phyloP scores from a whole-genome alignment of 1,140 invertebrate species.

The Elysia chlorotica region DNA sequence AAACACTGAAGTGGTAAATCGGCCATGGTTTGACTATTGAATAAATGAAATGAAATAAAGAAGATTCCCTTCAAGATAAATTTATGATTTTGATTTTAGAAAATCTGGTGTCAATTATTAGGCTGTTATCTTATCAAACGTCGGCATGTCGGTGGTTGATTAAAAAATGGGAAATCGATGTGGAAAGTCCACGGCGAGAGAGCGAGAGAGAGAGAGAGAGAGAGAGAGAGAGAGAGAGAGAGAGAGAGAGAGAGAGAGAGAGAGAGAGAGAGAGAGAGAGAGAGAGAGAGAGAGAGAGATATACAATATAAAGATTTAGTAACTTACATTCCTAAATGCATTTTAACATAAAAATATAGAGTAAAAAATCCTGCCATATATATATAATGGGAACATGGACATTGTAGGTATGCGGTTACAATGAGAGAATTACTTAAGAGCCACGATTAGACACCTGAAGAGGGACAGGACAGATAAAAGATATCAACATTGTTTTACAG shows the following conservation, averaged over 20 bases:
- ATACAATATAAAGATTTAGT: not conserved
- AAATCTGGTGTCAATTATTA: too few species aligned
- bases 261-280: conserved; percentile 8
- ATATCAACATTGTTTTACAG: too few species aligned
- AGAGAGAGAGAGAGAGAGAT: not conserved
- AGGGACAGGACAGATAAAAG: too few species aligned
- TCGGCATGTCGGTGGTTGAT: not conserved
- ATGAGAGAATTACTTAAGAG: too few species aligned
- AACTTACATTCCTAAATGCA: too few species aligned
- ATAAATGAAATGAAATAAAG: not conserved
- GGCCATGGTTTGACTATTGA: not conserved
- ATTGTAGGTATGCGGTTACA: not conserved
- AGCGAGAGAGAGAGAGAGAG: not conserved
- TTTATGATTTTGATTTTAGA: too few species aligned
- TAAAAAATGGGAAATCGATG: too few species aligned
- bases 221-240: not conserved
- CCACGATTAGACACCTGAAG: too few species aligned
- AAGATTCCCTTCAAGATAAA: not conserved
- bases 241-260: conserved; percentile 9
- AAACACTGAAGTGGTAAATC: too few species aligned
- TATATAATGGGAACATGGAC: not conserved
- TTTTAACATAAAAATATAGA: not conserved
- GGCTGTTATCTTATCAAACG: too few species aligned
- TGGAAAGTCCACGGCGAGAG: too few species aligned
- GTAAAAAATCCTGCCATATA: not conserved